phyloP scores from a whole-genome alignment of 2,888 invertebrate species.

The Apamea monoglypha region DNA sequence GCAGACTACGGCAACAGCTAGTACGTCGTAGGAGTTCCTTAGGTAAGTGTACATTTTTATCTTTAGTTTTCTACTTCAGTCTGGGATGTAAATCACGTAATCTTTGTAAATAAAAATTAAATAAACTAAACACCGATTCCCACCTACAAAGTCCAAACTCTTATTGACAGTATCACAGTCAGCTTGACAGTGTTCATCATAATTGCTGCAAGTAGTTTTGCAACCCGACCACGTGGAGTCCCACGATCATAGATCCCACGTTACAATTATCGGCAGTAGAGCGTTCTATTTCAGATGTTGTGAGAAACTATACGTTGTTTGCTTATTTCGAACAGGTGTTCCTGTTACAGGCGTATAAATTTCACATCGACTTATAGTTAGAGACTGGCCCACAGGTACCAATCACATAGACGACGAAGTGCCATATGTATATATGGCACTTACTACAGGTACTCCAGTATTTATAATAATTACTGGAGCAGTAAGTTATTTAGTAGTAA shows the following conservation, averaged over 20 bases:
- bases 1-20: too few species aligned
- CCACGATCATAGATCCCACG: conserved; percentile 9
- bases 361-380: not conserved
- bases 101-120: not conserved
- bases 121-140: conserved; percentile 21
- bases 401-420: not conserved
- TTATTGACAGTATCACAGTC: not conserved
- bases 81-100: not conserved
- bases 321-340: conserved; percentile 15
- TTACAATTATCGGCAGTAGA: conserved; percentile 8
- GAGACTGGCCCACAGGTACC: not conserved
- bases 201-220: conserved; percentile 2
- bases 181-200: not conserved
- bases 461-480: not conserved
- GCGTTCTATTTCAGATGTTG: conserved; percentile 22
- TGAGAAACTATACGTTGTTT: conserved; percentile 23
- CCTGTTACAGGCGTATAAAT: not conserved
- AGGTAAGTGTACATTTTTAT: not conserved
- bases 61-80: not conserved
- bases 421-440: too few species aligned
- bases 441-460: too few species aligned
- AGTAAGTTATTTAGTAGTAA: not conserved
- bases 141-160: conserved; percentile 7
- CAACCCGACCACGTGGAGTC: conserved; percentile 1
- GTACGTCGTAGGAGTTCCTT: not conserved